Percentiles rank a stretch among this genome's conserved stretches.
Conservation (phyloP, 2,113 vertebrate genomes). For the Eurystomus gularis region DNA sequence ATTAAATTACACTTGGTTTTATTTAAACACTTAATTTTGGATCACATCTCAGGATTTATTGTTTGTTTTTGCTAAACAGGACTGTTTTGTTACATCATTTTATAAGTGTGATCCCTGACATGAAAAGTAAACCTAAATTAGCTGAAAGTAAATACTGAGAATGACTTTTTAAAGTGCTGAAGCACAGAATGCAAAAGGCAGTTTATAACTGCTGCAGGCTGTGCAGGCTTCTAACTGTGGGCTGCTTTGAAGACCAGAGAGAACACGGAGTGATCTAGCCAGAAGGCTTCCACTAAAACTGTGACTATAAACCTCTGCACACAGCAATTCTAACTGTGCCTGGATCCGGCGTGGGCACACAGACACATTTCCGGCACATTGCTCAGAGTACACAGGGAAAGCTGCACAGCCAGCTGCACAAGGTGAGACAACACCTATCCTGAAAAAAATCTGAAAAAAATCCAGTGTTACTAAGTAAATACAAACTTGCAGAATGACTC, state of each 20-base stretch:
- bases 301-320: not conserved
- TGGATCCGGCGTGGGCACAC: accelerated
- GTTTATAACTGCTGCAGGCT: not conserved
- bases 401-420: not conserved
- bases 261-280: not conserved
- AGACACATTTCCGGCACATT: not conserved
- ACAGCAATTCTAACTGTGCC: not conserved
- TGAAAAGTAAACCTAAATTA: not conserved
- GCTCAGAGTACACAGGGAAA: not conserved
- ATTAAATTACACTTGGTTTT: not conserved
- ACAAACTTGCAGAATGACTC: not conserved
- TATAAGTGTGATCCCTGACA: constrained; percentile 1
- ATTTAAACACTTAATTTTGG: not conserved
- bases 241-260: not conserved
- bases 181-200: not conserved
- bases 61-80: constrained; percentile 18
- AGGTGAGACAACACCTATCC: not conserved
- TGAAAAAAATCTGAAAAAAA: not conserved
- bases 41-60: not conserved
- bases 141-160: not conserved
- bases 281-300: not conserved
- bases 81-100: not conserved
- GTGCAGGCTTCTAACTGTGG: not conserved
- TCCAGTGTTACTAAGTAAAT: not conserved
- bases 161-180: not conserved